phyloP scores from a whole-genome alignment of 53 echinoderm and acorn worm genomes.

The Glandiceps talaboti region DNA sequence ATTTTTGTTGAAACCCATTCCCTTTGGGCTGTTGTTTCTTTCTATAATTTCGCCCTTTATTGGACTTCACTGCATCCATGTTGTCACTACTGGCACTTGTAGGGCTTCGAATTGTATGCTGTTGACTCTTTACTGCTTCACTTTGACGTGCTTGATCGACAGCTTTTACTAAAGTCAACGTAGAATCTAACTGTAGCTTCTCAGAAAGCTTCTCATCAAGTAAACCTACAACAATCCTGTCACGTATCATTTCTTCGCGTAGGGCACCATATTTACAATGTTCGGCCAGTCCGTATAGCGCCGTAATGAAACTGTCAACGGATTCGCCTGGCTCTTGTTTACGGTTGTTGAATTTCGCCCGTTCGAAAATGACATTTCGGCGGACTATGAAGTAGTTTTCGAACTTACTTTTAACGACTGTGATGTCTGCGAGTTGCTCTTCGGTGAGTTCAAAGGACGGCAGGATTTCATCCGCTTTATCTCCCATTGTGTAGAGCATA shows the following conservation, averaged over 20 bases:
- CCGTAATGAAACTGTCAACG: conserved; percentile 13
- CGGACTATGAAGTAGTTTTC: conserved; percentile 12
- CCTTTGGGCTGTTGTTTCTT: neutral
- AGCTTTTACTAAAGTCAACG: neutral
- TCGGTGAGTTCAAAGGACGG: conserved; percentile 4
- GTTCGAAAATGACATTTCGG: conserved; percentile 9
- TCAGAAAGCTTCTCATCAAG: too few relatives aligned
- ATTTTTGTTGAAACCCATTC: neutral
- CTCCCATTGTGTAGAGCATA: conserved; percentile 5
- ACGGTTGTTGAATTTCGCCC: conserved; percentile 14
- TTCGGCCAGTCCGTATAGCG: conserved; percentile 6
- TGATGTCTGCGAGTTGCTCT: neutral
- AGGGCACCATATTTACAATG: conserved; percentile 11
- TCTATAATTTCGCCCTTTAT: neutral
- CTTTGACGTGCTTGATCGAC: conserved; percentile 1
- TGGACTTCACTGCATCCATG: too few relatives aligned
- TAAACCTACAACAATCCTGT: neutral
- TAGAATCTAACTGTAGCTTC: too few relatives aligned
- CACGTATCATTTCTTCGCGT: too few relatives aligned
- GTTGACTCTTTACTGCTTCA: neutral
- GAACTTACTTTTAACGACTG: neutral
- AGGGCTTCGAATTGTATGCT: neutral
- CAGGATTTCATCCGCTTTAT: conserved; percentile 3
- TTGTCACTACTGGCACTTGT: neutral
- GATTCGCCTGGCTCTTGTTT: conserved; percentile 35